phyloP scores from a whole-genome alignment of 2,888 invertebrate species.

The Cheilosia urbana region DNA sequence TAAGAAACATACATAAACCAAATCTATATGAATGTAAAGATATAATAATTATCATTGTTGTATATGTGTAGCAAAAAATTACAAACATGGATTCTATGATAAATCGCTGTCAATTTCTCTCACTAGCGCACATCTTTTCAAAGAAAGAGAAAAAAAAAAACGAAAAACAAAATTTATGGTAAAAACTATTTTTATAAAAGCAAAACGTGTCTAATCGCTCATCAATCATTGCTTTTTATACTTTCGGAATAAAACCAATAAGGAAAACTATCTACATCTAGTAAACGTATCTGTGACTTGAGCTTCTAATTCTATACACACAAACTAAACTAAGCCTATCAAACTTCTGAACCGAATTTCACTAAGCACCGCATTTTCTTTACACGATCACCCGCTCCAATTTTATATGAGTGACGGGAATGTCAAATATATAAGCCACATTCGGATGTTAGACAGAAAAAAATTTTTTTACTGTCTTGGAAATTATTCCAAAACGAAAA shows the following conservation, averaged over 20 bases:
- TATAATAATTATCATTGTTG: conserved; percentile 43
- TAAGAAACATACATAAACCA: conserved; percentile 11
- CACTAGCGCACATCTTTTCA: conserved; percentile 68
- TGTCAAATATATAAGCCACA: no score
- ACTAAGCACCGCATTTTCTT: not conserved
- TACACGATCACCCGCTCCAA: not conserved
- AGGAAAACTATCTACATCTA: conserved; percentile 7
- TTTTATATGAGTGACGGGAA: not conserved
- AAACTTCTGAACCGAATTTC: not conserved
- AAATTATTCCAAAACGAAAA: no score
- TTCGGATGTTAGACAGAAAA: no score
- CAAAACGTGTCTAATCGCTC: conserved; percentile 37
- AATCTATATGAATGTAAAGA: conserved; percentile 51
- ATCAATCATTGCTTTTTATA: conserved; percentile 71
- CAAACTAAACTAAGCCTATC: conserved; percentile 15
- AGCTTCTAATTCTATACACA: conserved; percentile 34
- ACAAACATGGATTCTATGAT: conserved; percentile 56
- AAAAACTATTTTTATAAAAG: conserved; percentile 64
- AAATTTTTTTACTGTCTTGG: no score
- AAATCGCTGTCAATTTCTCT: conserved; percentile 72
- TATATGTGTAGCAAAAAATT: conserved; percentile 25
- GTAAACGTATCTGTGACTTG: conserved; percentile 46
- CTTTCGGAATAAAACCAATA: conserved; percentile 18
- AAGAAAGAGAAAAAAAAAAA: conserved; percentile 21
- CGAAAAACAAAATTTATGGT: conserved; percentile 28